These are phyloP conservation scores for Symphodus melops DNA, from an alignment of 2,113 vertebrate genomes.

Conservation along the genomic window DNA sequence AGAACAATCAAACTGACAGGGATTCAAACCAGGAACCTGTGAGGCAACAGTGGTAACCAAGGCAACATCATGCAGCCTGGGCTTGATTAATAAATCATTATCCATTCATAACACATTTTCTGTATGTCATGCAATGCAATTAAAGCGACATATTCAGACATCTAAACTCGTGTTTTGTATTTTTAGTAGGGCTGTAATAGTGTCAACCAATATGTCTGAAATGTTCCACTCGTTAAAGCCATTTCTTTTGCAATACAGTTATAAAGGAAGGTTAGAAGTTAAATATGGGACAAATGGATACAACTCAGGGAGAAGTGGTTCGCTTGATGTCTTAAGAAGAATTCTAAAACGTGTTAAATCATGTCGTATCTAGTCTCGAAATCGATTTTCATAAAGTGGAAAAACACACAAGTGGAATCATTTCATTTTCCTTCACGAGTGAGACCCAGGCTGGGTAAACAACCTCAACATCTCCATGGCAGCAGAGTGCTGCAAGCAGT, in stretches of 20 bases:
- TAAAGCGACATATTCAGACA: not conserved
- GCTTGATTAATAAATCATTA: no score
- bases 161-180: no score
- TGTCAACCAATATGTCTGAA: no score
- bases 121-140: not conserved
- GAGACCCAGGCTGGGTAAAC: conserved; percentile 18
- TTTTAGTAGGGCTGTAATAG: no score
- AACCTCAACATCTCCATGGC: conserved; percentile 33
- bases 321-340: not conserved
- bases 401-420: conserved; percentile 1
- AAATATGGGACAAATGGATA: not conserved
- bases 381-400: not conserved
- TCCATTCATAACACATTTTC: no score
- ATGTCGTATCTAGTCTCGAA: not conserved
- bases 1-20: not conserved
- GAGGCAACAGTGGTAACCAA: no score
- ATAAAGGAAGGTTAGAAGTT: no score
- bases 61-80: no score
- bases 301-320: not conserved
- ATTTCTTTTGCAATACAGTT: no score
- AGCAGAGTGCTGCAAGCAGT: conserved; percentile 20
- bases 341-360: not conserved
- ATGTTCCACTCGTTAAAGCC: no score
- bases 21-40: no score
- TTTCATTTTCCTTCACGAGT: not conserved